phyloP scores from a whole-genome alignment of 2,888 invertebrate genomes.

The Tenthredo livida region DNA sequence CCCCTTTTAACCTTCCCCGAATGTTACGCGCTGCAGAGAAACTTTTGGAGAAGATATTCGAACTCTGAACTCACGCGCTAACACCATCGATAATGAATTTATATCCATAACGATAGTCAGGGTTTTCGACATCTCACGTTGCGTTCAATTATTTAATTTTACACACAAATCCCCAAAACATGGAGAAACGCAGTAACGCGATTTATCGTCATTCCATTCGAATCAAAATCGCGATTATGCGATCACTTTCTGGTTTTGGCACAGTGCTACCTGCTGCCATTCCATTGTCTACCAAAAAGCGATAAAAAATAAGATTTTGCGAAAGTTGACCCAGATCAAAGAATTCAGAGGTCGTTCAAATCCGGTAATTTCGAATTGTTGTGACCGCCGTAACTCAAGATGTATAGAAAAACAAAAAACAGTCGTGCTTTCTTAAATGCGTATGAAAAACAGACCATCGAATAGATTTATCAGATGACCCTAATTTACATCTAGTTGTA shows the following conservation, averaged over 20 bases:
- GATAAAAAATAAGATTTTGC: not conserved
- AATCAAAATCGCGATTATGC: not conserved
- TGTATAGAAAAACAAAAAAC: not conserved
- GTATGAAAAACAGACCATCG: too few species aligned
- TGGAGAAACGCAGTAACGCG: not conserved
- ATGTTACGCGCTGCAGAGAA: not conserved
- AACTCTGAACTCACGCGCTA: constrained; percentile 1
- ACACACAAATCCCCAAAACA: not conserved
- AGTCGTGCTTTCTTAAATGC: not conserved
- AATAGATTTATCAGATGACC: not conserved
- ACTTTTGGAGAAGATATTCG: not conserved
- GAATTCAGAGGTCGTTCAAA: not conserved
- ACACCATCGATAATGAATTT: not conserved
- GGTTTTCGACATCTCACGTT: not conserved
- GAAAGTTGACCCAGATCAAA: constrained; percentile 3
- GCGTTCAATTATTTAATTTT: not conserved
- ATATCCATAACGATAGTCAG: not conserved
- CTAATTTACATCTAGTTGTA: not conserved
- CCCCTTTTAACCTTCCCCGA: not conserved
- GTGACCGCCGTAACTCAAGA: not conserved
- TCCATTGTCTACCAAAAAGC: not conserved
- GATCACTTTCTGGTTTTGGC: not conserved
- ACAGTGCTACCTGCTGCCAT: not conserved
- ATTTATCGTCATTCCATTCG: not conserved
- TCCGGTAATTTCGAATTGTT: not conserved